Evolutionary conservation across 1,140 invertebrate genomes (phyloP).

Genomic region (Zaprionus inermis): DNA sequence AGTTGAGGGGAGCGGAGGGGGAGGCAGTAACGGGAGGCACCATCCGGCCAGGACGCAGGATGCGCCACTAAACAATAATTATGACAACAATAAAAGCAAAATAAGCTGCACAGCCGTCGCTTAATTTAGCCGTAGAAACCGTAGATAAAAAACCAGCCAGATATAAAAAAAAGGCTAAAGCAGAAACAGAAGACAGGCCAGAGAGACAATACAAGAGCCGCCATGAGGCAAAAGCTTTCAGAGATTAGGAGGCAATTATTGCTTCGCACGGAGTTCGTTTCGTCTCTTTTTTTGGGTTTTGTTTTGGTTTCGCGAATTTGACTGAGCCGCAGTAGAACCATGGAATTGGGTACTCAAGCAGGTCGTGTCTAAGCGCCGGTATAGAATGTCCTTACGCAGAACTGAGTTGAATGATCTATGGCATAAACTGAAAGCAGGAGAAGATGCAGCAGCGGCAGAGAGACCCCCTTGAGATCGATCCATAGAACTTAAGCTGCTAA

Average conservation of each 20-base stretch:
- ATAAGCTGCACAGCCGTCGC: slow-evolving; percentile 20
- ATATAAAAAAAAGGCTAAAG: background rate
- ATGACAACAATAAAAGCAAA: slow-evolving; percentile 75
- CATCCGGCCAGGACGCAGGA: slow-evolving; percentile 73
- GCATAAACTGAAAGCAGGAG: too few species aligned
- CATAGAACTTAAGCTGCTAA: too few species aligned
- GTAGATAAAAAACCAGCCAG: background rate
- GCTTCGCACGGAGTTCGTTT: slow-evolving; percentile 63
- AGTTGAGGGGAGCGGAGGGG: background rate
- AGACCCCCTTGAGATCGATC: background rate
- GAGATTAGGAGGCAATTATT: slow-evolving; percentile 79
- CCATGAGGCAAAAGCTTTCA: slow-evolving; percentile 2
- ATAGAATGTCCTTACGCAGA: slow-evolving; percentile 74
- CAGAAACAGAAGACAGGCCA: background rate
- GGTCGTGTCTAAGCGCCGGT: slow-evolving; percentile 66
- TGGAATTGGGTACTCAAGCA: slow-evolving; percentile 21
- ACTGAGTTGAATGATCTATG: slow-evolving; percentile 22
- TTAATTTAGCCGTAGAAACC: slow-evolving; percentile 32
- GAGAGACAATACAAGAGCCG: slow-evolving; percentile 36
- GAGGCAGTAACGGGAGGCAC: background rate
- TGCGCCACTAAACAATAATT: slow-evolving; percentile 82
- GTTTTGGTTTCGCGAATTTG: slow-evolving; percentile 59
- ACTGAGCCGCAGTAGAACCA: slow-evolving; percentile 43
- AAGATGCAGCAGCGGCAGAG: background rate
- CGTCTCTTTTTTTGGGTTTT: slow-evolving; percentile 17